Percentiles rank a stretch among this genome's conserved stretches.
These are phyloP conservation scores for Pammene aurita DNA, from an alignment of 2,888 invertebrate species.

Conservation along the genomic window DNA sequence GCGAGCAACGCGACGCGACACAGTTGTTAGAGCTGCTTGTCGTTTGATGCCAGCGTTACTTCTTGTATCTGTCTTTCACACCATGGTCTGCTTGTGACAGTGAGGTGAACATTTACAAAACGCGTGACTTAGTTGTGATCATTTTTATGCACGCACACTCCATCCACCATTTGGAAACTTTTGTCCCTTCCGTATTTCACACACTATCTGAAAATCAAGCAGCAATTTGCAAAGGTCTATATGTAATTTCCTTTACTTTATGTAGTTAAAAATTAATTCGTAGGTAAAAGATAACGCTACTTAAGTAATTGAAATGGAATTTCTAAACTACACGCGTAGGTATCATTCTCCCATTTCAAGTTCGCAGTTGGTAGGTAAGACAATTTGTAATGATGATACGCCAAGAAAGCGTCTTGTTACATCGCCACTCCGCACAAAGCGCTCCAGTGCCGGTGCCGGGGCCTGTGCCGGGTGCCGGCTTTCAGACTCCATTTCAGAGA, in stretches of 20 bases:
- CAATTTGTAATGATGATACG: not conserved
- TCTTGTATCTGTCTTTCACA: not conserved
- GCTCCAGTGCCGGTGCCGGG: not conserved
- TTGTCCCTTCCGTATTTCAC: too few species aligned
- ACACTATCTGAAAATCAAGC: too few species aligned
- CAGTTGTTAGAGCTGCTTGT: not conserved
- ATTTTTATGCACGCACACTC: too few species aligned
- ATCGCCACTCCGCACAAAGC: conserved; percentile 1
- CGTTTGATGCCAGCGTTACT: not conserved
- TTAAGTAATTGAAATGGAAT: not conserved
- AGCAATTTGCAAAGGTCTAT: too few species aligned
- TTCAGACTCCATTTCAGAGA: conserved; percentile 36
- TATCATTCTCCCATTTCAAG: conserved; percentile 3
- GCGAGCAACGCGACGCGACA: not conserved
- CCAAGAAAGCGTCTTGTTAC: conserved; percentile 14
- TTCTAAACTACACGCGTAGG: not conserved
- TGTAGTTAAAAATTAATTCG: too few species aligned
- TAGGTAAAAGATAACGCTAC: too few species aligned
- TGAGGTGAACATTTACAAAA: too few species aligned
- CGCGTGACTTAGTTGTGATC: too few species aligned
- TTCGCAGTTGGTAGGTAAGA: not conserved
- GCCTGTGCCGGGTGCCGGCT: not conserved
- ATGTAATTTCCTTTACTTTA: too few species aligned
- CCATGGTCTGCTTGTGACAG: too few species aligned
- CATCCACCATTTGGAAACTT: too few species aligned